Conservation (phyloP, 1,140 invertebrate genomes). For the Tyrophagus putrescentiae region DNA sequence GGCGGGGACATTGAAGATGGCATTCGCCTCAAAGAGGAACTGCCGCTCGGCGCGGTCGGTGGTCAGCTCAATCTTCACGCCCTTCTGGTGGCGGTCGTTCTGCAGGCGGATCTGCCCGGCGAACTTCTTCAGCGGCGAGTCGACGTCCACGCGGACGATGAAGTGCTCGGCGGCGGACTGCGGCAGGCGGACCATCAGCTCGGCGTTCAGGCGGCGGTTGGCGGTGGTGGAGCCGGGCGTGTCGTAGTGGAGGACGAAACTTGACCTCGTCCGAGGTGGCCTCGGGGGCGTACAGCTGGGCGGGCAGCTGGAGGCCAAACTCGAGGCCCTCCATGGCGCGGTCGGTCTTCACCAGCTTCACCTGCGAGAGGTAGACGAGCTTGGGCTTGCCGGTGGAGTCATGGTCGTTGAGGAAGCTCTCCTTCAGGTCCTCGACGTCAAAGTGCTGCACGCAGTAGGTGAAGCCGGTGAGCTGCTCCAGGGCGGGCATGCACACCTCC, state of each 20-base stretch:
- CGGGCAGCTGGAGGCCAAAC: background rate
- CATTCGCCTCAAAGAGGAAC: background rate
- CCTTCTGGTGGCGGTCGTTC: background rate
- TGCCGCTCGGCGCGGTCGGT: background rate
- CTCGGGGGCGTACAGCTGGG: background rate
- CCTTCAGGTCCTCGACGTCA: background rate
- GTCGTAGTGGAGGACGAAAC: background rate
- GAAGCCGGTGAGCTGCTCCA: background rate
- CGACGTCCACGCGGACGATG: background rate
- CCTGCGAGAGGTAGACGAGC: background rate
- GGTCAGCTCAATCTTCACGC: background rate
- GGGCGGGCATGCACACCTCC: background rate
- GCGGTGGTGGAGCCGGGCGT: background rate
- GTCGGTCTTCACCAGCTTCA: constrained; percentile 15
- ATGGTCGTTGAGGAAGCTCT: background rate
- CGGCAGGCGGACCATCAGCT: background rate
- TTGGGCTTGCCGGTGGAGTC: too few species aligned
- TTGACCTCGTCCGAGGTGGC: background rate
- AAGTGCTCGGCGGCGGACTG: background rate
- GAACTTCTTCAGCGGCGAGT: background rate
- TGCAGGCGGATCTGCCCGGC: background rate
- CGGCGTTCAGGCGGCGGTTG: background rate
- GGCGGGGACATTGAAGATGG: background rate
- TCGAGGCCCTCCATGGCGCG: constrained; percentile 16
- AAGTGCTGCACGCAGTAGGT: background rate